A percentile compares a stretch with the other conserved stretches of the same genome.
Evolutionary conservation across 2,113 vertebrate genomes (phyloP).

Genomic region (Arizona elegans): DNA sequence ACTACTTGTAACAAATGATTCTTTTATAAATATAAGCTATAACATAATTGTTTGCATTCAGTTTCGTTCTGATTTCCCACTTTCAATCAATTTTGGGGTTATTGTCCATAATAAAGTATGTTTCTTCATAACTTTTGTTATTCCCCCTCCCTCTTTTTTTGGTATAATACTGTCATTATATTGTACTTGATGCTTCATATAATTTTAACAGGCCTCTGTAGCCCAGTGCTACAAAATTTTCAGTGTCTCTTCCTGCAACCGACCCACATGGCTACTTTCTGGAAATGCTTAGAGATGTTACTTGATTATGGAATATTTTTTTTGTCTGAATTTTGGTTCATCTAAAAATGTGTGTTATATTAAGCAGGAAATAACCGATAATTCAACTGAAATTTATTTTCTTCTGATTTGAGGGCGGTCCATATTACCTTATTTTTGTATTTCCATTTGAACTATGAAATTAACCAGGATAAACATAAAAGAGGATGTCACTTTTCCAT

Average conservation of each 20-base stretch:
- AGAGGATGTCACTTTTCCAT: background rate
- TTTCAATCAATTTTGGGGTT: background rate
- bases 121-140: background rate
- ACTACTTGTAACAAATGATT: background rate
- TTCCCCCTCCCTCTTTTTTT: background rate
- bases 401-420: background rate
- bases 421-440: background rate
- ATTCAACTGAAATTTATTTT: background rate
- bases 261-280: background rate
- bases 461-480: background rate
- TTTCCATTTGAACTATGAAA: background rate
- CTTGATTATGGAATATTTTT: background rate
- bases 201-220: background rate
- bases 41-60: background rate
- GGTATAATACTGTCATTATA: background rate
- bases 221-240: background rate
- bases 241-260: background rate
- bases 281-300: background rate
- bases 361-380: background rate
- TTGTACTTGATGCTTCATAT: background rate
- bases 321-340: background rate
- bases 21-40: background rate
- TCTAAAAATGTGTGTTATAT: background rate
- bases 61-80: background rate
- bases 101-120: background rate